A percentile compares a stretch with the other conserved stretches of the same genome.
Conservation (phyloP, 1,140 invertebrate genomes). For the Solenopsis invicta region DNA sequence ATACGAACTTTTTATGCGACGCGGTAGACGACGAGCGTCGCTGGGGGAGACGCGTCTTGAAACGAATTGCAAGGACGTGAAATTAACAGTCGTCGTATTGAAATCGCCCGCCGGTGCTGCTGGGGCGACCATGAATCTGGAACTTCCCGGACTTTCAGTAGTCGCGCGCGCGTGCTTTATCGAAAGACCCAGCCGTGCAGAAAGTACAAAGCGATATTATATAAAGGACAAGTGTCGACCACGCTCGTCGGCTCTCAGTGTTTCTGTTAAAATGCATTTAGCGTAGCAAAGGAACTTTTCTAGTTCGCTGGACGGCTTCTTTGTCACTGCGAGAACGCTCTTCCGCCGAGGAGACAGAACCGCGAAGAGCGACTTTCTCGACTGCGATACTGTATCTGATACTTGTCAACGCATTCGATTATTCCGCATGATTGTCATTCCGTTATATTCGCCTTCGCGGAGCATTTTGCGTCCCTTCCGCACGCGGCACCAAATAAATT, state of each 20-base stretch:
- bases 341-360: neutral
- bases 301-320: slow-evolving; percentile 11
- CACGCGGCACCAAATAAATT: too few species aligned
- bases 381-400: neutral
- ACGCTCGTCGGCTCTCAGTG: slow-evolving; percentile 8
- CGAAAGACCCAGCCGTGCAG: slow-evolving; percentile 24
- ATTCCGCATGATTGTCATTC: neutral
- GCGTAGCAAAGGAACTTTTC: slow-evolving; percentile 38
- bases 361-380: neutral
- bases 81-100: slow-evolving; percentile 33
- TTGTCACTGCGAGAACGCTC: neutral
- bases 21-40: neutral
- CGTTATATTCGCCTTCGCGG: too few species aligned
- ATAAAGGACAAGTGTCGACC: slow-evolving; percentile 44
- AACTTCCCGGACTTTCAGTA: neutral
- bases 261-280: slow-evolving; percentile 55
- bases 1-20: slow-evolving; percentile 18
- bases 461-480: too few species aligned
- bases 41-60: neutral
- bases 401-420: neutral
- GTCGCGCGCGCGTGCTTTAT: slow-evolving; percentile 23
- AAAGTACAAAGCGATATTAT: slow-evolving; percentile 53
- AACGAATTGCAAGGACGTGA: neutral
- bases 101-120: neutral
- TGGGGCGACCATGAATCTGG: neutral